Evolutionary conservation across 2,888 invertebrate genomes (phyloP).

Genomic region (Campopleginae sp.): DNA sequence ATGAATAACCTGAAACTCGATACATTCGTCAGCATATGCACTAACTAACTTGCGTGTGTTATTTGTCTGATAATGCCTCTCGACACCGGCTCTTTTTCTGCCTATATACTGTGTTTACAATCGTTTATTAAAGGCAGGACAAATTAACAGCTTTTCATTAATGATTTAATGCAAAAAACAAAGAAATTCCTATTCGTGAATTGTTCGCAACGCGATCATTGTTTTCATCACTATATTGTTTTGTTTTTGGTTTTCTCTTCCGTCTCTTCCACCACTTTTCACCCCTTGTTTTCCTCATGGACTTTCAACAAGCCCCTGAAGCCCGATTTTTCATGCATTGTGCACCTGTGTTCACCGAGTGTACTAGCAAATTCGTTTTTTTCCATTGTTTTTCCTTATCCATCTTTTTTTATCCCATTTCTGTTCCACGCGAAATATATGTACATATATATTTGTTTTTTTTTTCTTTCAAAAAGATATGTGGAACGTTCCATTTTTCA

Average conservation of each 20-base stretch:
- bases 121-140: slow-evolving; percentile 45
- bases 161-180: slow-evolving; percentile 1
- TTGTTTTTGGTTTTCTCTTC: slow-evolving; percentile 19
- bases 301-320: slow-evolving; percentile 34
- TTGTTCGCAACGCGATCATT: slow-evolving; percentile 45
- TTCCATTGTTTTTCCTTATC: background rate
- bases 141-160: slow-evolving; percentile 43
- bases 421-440: slow-evolving; percentile 35
- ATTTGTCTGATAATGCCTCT: slow-evolving; percentile 17
- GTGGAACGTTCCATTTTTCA: slow-evolving; percentile 44
- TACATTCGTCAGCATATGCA: slow-evolving; percentile 13
- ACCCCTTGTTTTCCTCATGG: slow-evolving; percentile 14
- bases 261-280: slow-evolving; percentile 14
- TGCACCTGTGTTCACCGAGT: slow-evolving; percentile 51
- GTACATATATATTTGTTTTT: slow-evolving; percentile 33
- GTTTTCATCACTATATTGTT: slow-evolving; percentile 33
- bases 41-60: slow-evolving; percentile 35
- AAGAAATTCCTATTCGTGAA: slow-evolving; percentile 16
- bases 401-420: background rate
- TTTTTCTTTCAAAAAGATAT: slow-evolving; percentile 52
- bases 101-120: slow-evolving; percentile 21
- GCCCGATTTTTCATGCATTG: slow-evolving; percentile 51
- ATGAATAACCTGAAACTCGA: background rate
- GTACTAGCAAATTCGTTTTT: slow-evolving; percentile 45
- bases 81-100: background rate